Evolutionary conservation across 2,888 invertebrate species (phyloP).

Genomic region (Drosophila meridionalis): DNA sequence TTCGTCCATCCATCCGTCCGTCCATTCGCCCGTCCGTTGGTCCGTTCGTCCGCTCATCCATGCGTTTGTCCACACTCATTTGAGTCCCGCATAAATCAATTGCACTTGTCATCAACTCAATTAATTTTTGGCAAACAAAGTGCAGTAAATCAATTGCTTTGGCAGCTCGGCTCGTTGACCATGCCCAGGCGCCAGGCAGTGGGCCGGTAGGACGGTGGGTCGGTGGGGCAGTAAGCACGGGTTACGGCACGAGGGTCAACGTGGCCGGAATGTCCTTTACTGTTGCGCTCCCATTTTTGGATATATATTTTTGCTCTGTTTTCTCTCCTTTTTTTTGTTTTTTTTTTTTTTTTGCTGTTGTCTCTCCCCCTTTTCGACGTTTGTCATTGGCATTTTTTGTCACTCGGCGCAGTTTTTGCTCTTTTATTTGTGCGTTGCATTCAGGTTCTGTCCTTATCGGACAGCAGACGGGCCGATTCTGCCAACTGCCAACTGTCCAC

Average conservation of each 20-base stretch:
- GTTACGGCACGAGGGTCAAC: constrained; percentile 2
- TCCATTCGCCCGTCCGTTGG: constrained; percentile 24
- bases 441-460: constrained; percentile 31
- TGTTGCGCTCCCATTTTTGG: constrained; percentile 39
- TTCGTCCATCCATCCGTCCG: constrained; percentile 21
- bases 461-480: constrained; percentile 18
- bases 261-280: constrained; percentile 38
- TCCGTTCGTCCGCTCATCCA: constrained; percentile 36
- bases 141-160: constrained; percentile 85
- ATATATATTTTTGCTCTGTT: constrained; percentile 15
- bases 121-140: constrained; percentile 85
- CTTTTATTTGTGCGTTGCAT: constrained; percentile 46
- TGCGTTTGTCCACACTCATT: constrained; percentile 81
- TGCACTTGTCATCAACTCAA: constrained; percentile 85
- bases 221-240: not conserved
- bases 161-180: constrained; percentile 80
- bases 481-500: constrained; percentile 7
- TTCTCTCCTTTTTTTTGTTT: constrained; percentile 43
- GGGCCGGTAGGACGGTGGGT: not conserved
- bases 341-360: constrained; percentile 37
- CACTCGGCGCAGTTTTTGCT: constrained; percentile 48
- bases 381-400: constrained; percentile 79
- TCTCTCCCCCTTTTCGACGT: constrained; percentile 56
- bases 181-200: constrained; percentile 36
- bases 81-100: constrained; percentile 85